Conservation (phyloP, 2,888 invertebrate genomes). For the Pseudococcus longispinus region DNA sequence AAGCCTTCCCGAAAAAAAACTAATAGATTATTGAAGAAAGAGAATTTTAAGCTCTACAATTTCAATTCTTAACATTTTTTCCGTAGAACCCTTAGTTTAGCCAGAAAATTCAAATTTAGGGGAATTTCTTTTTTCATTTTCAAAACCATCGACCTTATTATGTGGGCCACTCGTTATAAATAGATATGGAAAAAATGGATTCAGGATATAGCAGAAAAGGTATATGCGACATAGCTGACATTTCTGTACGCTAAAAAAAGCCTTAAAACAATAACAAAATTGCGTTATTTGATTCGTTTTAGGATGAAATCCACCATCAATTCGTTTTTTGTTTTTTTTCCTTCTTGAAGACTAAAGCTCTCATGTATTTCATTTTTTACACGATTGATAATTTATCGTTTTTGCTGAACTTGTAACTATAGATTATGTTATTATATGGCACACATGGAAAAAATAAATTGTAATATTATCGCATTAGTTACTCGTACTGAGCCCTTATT, state of each 20-base stretch:
- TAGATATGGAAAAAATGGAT: background rate
- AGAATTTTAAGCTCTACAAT: too few relatives aligned
- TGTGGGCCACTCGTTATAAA: too few relatives aligned
- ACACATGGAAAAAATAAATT: background rate
- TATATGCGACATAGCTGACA: background rate
- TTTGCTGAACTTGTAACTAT: background rate
- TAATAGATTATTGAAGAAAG: too few relatives aligned
- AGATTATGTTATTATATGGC: background rate
- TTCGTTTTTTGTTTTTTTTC: background rate
- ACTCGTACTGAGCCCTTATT: background rate
- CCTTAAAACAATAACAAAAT: background rate
- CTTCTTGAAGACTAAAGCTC: background rate
- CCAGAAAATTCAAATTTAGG: too few relatives aligned
- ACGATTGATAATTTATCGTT: background rate
- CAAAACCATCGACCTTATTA: too few relatives aligned
- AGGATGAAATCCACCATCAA: background rate
- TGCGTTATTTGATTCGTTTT: background rate
- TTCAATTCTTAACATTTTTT: too few relatives aligned
- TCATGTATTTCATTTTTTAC: background rate
- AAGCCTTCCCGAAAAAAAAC: too few relatives aligned
- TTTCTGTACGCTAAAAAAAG: conserved; percentile 12
- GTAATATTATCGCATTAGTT: background rate
- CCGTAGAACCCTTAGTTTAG: too few relatives aligned
- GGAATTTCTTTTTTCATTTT: too few relatives aligned
- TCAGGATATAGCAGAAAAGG: background rate